Evolutionary conservation across 2,888 invertebrate genomes (phyloP).

Genomic region (Sceliomorpha sp.): DNA sequence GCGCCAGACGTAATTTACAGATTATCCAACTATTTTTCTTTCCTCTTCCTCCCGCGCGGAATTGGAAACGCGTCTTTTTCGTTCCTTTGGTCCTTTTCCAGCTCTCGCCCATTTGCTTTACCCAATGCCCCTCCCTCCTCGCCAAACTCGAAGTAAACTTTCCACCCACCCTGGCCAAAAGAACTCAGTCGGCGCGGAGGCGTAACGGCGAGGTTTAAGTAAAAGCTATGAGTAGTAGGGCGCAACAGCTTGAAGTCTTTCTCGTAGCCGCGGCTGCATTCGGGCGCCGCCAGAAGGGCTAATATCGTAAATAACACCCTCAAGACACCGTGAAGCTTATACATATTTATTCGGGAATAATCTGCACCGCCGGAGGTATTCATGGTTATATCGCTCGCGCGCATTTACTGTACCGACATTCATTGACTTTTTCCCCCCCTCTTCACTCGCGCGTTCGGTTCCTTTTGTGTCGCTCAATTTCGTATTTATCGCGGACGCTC

Average conservation of each 20-base stretch:
- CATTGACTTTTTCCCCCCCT: not conserved
- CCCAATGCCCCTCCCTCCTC: conserved; percentile 4
- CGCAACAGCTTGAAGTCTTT: conserved; percentile 30
- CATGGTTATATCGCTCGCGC: conserved; percentile 9
- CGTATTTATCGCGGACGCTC: too few species aligned
- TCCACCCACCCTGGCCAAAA: conserved; percentile 7
- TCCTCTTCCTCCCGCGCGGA: conserved; percentile 5
- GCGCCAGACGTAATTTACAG: conserved; percentile 36
- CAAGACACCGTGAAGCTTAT: conserved; percentile 30
- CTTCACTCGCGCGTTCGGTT: too few species aligned
- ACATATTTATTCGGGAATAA: conserved; percentile 42
- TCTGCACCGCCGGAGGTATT: conserved; percentile 17
- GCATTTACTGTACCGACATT: conserved; percentile 9
- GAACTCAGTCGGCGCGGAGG: not conserved
- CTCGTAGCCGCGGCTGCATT: conserved; percentile 19
- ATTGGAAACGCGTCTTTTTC: conserved; percentile 1
- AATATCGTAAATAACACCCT: conserved; percentile 37
- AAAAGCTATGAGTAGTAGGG: conserved; percentile 21
- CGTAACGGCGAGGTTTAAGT: conserved; percentile 19
- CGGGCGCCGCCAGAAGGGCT: conserved; percentile 10
- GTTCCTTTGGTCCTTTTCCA: not conserved
- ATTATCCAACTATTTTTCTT: conserved; percentile 25
- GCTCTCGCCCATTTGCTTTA: not conserved
- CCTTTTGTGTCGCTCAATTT: too few species aligned
- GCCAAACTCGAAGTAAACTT: conserved; percentile 15